Base-by-base conservation (phyloP, 2,113 vertebrate genomes). In the Puntigrus tetrazona region DNA sequence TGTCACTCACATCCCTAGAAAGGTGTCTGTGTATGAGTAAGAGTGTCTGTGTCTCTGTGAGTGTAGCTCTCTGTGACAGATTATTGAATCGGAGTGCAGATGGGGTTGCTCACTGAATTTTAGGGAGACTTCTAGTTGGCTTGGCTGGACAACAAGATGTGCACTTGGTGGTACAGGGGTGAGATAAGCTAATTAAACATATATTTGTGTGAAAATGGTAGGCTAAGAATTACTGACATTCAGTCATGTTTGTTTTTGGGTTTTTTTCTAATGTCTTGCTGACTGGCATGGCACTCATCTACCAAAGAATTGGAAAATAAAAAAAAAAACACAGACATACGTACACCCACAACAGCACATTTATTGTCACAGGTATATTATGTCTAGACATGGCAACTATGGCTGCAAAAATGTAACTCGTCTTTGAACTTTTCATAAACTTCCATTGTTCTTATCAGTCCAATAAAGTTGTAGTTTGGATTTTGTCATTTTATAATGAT, bases 1-100 rank as follows among this genome's bases (percentile, higher is more conserved):
- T 92, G 93, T 92, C 93, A 91, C 77, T 92, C 91, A 89, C 31
- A 85, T 41, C 87, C 83, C 84, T 87, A 87, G 81, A 88, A 89
- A 87, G 85, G 91, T 89, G 89, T 88, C 61, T 86, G 45, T 82
- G 86, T 74, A 29, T 77, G 84, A 86, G 84, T 38, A 43, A 77
- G 74, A 36, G 76, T 41, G 69, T 85, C 36, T 78, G 25, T 69
- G 59, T 84, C 65, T 81, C 29, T 75, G 38, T 85, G 79, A 80
- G 80, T 50, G 55, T 70, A 82, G 47, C 47, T 70, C 65, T 82
- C 80, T 45, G 79, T 59, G 84, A 72, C 81, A 83, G 65, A 78
- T 83, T n/a, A n/a, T n/a, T 73, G 82, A 82, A 80, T 84, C 55
- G 16, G 79, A 45, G 83, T 83, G 76, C 57, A 69, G 69, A 61